Evolutionary conservation across 1,140 invertebrate genomes (phyloP), one percentile per base, ranked within the genome.

Genomic region (Saccostrea cuccullata): DNA sequence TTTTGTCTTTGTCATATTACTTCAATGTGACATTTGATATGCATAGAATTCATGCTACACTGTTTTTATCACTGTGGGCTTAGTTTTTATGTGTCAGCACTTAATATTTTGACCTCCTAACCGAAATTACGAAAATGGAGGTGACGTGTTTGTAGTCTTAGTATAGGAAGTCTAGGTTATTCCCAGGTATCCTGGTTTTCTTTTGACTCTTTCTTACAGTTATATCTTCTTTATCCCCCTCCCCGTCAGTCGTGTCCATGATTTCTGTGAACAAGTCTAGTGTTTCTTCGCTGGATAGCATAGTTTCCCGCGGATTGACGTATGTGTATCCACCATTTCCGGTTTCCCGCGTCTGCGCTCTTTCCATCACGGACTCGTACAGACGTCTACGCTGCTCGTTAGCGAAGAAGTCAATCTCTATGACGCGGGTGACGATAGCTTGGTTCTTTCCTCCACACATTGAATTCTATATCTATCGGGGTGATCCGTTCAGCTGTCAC

Each of bases 391-490:
- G 90, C 87, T 94, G 93, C 82, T 93, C 93, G 56, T 92, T 94
- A 36, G 93, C 94, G 30, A 92, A 86, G 23, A 95, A 91, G 87
- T 95, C 94, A 30, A 95, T 93, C 86, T 95, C 94, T 73, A 94
- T 94, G 26, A 92, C 90, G 23, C 94, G 83, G n/a, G 94, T 95
- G 13, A 95, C 93, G 82, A 94, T 94, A 17, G 94, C 94, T 55
- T 93, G 91, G 26, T 92, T 94, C 89, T 94, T 95, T n/a, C 93
- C 93, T 88, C 94, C 94, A 95, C 13, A 94, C 92, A 88, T 95
- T 93, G 83, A 93, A 92, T 84, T 93, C 92, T 30, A 91, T 91
- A 85, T 94, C 92, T 58, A 94, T 93, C 8, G 94, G 94, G 4
- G 93, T 91, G 64, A 94, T 92, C 55, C 94, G 89, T 82, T 94